These are phyloP conservation scores for Chalcosyrphus nemorum DNA, from an alignment of 2,888 invertebrate species.

Conservation along the genomic window DNA sequence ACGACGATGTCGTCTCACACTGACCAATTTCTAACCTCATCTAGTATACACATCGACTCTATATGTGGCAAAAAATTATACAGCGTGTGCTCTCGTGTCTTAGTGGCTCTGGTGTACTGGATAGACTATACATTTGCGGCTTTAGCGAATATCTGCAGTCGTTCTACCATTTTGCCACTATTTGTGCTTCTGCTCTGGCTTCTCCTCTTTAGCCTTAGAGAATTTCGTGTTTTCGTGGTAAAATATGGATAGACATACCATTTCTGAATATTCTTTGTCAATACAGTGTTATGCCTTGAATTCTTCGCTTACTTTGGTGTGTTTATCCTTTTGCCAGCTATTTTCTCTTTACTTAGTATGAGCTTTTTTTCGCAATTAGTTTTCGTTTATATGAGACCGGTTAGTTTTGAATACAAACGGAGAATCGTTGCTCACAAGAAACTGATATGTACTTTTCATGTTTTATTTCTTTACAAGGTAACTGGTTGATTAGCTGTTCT, in stretches of 20 bases:
- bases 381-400: not conserved
- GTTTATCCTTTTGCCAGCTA: constrained; percentile 16
- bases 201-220: not conserved
- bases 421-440: not conserved
- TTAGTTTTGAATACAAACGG: not conserved
- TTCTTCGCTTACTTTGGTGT: constrained; percentile 4
- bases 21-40: constrained; percentile 38
- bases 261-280: constrained; percentile 35
- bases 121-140: constrained; percentile 7
- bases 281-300: constrained; percentile 23
- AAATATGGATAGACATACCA: constrained; percentile 32
- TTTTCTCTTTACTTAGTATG: constrained; percentile 24
- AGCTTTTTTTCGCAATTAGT: constrained; percentile 6
- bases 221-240: constrained; percentile 25
- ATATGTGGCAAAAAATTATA: constrained; percentile 61
- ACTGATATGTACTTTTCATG: not conserved
- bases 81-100: constrained; percentile 39
- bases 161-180: constrained; percentile 35
- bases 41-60: constrained; percentile 36
- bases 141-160: constrained; percentile 26
- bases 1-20: constrained; percentile 7
- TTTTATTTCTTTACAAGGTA: not conserved
- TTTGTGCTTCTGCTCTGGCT: not conserved
- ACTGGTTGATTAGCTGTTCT: constrained; percentile 19
- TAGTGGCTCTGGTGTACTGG: constrained; percentile 26